Evolutionary conservation across 2,797 vertebrate species (phyloP).

Genomic region (Zenarchopterus dispar): DNA sequence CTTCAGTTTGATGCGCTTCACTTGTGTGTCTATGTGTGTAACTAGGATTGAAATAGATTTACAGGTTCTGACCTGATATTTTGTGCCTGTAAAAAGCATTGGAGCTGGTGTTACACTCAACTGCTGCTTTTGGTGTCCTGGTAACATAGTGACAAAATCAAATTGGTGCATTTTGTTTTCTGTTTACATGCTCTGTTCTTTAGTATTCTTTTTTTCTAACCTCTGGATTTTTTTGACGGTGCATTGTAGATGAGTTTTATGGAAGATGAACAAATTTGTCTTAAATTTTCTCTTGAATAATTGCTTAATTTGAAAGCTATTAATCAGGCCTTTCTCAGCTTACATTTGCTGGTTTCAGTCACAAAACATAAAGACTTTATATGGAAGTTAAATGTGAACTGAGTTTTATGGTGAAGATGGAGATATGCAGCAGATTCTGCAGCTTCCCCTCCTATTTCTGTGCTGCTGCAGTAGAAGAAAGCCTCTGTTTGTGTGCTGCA

Average conservation of each 20-base stretch:
- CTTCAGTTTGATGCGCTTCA: slow-evolving; percentile 10
- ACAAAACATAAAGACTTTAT: slow-evolving; percentile 14
- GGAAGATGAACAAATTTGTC: too few species aligned
- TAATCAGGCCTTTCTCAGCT: neutral
- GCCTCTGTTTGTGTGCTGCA: slow-evolving; percentile 42
- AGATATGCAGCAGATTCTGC: neutral
- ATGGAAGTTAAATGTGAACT: neutral
- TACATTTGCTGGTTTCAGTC: neutral
- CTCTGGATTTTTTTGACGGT: too few species aligned
- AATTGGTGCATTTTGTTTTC: neutral
- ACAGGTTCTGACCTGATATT: too few species aligned
- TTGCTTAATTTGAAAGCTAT: neutral
- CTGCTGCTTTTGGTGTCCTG: neutral
- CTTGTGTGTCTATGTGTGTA: neutral
- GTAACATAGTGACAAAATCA: neutral
- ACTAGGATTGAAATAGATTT: neutral
- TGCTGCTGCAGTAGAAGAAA: slow-evolving; percentile 21
- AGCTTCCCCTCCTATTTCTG: slow-evolving; percentile 5
- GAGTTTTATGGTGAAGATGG: slow-evolving; percentile 3
- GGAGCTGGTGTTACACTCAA: neutral
- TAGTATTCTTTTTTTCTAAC: neutral
- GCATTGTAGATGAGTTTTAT: too few species aligned
- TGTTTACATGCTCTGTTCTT: neutral
- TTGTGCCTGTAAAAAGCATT: too few species aligned
- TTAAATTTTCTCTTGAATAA: neutral